Conservation (phyloP, 2,113 vertebrate genomes). For the Anolis sagrei region DNA sequence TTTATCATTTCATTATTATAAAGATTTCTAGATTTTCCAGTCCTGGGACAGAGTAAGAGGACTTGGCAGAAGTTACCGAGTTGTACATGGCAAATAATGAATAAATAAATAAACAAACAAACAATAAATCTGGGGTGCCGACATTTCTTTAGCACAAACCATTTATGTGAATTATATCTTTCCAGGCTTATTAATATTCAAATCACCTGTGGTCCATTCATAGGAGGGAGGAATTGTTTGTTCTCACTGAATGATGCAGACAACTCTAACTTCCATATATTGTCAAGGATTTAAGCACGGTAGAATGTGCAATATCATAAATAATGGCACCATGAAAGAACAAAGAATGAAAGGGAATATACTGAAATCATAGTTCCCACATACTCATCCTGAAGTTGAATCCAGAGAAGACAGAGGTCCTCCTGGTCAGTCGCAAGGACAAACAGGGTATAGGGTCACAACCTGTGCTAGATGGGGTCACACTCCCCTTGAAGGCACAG, state of each 20-base stretch:
- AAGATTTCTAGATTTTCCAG: not conserved
- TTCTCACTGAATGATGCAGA: slow-evolving; percentile 12
- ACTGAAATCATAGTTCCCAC: slow-evolving; percentile 23
- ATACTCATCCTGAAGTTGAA: too few species aligned
- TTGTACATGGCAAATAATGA: slow-evolving; percentile 28
- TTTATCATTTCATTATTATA: not conserved
- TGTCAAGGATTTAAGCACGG: not conserved
- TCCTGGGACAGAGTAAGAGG: not conserved
- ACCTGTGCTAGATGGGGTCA: too few species aligned
- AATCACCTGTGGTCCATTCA: not conserved
- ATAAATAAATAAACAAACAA: not conserved
- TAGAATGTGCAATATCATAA: not conserved
- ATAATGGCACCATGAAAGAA: not conserved
- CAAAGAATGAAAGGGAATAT: not conserved
- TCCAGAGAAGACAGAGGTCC: too few species aligned
- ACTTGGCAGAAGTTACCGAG: not conserved
- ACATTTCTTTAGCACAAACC: not conserved
- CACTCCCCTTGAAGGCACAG: too few species aligned
- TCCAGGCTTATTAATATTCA: not conserved
- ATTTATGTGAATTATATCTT: not conserved
- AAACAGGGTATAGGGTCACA: too few species aligned
- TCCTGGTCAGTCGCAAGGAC: too few species aligned
- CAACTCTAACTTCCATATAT: not conserved
- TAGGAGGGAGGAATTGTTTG: not conserved
- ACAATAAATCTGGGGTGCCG: slow-evolving; percentile 11